phyloP scores from a whole-genome alignment of 2,797 vertebrate genomes.

The Sebastiscus tertius region DNA sequence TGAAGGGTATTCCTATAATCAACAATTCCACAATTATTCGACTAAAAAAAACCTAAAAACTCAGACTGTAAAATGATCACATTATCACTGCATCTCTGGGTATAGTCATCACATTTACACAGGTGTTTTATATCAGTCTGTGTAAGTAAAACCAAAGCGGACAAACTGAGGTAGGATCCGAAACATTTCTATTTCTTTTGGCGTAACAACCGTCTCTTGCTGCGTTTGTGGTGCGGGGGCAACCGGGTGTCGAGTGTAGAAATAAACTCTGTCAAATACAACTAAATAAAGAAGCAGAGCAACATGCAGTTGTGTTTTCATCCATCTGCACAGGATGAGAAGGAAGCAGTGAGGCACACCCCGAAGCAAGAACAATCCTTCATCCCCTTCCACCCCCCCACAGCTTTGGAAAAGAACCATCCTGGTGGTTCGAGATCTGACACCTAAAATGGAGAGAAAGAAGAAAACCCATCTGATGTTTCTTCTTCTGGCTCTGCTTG shows the following conservation, averaged over 20 bases:
- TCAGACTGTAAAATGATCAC: no score
- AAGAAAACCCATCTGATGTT: neutral
- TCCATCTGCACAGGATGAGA: conserved; percentile 21
- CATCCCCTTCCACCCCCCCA: no score
- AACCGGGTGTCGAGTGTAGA: neutral
- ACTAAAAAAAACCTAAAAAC: no score
- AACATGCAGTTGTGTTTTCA: neutral
- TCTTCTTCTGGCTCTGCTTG: conserved; percentile 5
- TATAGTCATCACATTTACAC: neutral
- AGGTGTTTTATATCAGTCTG: neutral
- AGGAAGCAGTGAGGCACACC: conserved; percentile 6
- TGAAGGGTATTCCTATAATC: no score
- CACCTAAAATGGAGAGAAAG: conserved; percentile 27
- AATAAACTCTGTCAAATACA: neutral
- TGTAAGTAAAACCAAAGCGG: neutral
- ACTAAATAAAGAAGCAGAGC: neutral
- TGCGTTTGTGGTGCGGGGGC: neutral
- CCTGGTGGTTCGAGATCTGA: neutral
- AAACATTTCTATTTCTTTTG: neutral
- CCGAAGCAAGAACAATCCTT: neutral
- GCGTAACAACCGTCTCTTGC: neutral
- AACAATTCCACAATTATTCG: no score
- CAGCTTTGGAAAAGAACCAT: neutral
- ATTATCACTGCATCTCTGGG: no score
- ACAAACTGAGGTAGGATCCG: neutral